These are phyloP conservation scores for Orbicella faveolata DNA, from an alignment of 64 coral and sea anemone species.

Conservation along the genomic window DNA sequence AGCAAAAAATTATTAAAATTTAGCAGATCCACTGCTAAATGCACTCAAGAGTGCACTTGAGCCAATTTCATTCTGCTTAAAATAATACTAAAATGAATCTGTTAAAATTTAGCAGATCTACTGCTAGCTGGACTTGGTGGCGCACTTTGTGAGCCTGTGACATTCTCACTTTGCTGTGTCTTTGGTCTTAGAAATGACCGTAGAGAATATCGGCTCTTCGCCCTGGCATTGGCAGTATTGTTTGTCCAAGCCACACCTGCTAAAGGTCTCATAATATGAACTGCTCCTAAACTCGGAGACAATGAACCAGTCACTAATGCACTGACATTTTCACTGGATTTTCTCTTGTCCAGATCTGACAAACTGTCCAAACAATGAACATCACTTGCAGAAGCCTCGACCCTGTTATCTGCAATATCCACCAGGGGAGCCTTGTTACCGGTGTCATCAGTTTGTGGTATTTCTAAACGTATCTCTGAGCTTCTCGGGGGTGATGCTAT, in stretches of 20 bases:
- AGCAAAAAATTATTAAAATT: neutral
- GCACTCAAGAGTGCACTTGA: no score
- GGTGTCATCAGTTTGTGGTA: neutral
- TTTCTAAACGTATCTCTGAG: slow-evolving; percentile 21
- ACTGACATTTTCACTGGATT: neutral
- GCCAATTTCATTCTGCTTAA: no score
- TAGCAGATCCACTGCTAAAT: neutral
- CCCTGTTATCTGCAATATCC: neutral
- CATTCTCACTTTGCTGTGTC: no score
- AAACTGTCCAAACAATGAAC: neutral
- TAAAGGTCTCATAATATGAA: slow-evolving; percentile 26
- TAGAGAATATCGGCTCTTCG: neutral
- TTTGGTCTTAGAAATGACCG: neutral
- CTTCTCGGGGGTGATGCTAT: neutral
- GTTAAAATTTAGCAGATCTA: neutral
- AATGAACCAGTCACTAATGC: neutral
- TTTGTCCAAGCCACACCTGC: slow-evolving; percentile 18
- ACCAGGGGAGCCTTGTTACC: neutral
- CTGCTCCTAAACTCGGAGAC: slow-evolving; percentile 9
- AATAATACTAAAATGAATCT: no score
- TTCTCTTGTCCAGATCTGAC: neutral
- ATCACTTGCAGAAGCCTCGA: neutral
- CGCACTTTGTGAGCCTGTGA: neutral
- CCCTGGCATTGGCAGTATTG: neutral
- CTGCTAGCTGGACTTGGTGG: neutral